Evolutionary conservation across 2,113 vertebrate genomes (phyloP).

Genomic region (Callipepla californica): DNA sequence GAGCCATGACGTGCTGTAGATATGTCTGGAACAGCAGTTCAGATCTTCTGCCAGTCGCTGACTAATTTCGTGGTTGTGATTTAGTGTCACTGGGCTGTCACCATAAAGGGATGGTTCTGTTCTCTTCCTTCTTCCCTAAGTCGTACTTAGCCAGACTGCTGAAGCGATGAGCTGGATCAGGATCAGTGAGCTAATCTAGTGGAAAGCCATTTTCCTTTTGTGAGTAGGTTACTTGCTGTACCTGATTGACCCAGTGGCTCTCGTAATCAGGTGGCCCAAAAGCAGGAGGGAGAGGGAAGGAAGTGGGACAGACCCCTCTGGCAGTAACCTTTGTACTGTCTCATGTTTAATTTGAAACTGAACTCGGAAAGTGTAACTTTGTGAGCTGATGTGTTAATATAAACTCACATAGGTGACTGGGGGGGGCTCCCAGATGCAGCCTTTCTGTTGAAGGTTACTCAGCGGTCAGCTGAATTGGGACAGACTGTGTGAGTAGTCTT

Average conservation of each 20-base stretch:
- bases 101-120: neutral
- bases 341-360: neutral
- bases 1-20: neutral
- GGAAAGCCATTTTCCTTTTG: neutral
- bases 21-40: neutral
- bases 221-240: neutral
- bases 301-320: neutral
- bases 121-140: neutral
- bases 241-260: accelerated
- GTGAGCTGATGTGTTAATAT: neutral
- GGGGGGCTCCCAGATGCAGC: neutral
- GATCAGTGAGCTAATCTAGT: neutral
- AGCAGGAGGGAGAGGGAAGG: neutral
- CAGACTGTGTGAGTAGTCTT: neutral
- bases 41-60: neutral
- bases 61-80: neutral
- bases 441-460: neutral
- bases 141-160: neutral
- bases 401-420: neutral
- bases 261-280: accelerated
- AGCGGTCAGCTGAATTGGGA: neutral
- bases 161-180: neutral
- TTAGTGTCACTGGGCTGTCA: neutral
- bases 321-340: neutral
- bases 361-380: neutral